Base-by-base conservation (phyloP, 2,797 vertebrate species). In the Clarias pachynema region DNA sequence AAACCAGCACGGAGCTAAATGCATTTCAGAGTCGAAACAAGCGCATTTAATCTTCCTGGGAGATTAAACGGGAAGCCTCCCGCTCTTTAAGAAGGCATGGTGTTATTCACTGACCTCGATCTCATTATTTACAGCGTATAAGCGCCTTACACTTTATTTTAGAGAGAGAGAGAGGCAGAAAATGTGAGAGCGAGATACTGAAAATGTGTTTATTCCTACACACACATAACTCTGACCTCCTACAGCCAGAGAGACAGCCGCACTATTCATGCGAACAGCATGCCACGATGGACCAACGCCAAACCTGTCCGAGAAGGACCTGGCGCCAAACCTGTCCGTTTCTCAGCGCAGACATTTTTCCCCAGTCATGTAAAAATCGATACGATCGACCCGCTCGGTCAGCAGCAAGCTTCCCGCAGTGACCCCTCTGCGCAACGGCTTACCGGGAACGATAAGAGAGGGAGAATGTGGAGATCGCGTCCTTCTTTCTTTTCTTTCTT, bases 1-100 rank as follows among this genome's bases (percentile, higher is more conserved):
- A 85, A 82, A 63, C 62, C 84, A 74, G 85, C 44, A 79, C 34
- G 15, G 40, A 60, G 62, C 73, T 86, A 82, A 87, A 87, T 24
- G 34, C 73, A 81, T 86, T 85, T 57, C 29, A 62, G 20, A n/a
- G 26, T 80, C 44, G 40, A 81, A 69, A 75, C 49, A 83, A 75
- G 29, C 31, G 6, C 74, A 78, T 80, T 84, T 82, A 79, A 84
- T 78, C 79, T 49, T 53, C 31, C 49, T 53, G 12, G 81, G 15
- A 66, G 59, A 80, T 65, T 44, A 49, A 80, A 65, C 40, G 24
- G n/a, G 34, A 80, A 49, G 24, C 59, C 15, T 62, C 5, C 5
- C 44, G 24, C 24, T 40, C 10, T 44, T 44, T 44, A 37, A 62
- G 26, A 34, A 78, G 56, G 20, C 29, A 34, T 18, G 5, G 75